phyloP scores from a whole-genome alignment of 2,797 vertebrate genomes.

The Anableps anableps region DNA sequence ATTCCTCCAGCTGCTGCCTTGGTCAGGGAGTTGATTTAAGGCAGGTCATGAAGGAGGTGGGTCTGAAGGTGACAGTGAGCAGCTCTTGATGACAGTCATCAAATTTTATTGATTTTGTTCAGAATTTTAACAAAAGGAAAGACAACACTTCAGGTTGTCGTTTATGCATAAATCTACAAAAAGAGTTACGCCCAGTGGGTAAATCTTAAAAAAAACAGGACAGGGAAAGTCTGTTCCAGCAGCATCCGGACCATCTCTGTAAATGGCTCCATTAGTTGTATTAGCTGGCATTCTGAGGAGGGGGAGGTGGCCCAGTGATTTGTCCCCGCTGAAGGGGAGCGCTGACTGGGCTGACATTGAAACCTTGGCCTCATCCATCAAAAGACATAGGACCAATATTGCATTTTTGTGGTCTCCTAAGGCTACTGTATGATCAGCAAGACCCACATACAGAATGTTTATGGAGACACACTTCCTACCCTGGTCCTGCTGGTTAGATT shows the following conservation, averaged over 20 bases:
- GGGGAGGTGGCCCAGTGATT: constrained; percentile 63
- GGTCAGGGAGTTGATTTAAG: constrained; percentile 58
- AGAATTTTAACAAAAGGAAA: constrained; percentile 3
- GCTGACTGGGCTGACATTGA: constrained; percentile 68
- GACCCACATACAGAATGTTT: constrained; percentile 65
- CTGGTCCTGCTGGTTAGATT: constrained; percentile 45
- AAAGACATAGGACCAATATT: constrained; percentile 56
- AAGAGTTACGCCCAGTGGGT: constrained; percentile 33
- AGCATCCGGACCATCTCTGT: constrained; percentile 43
- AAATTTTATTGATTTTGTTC: constrained; percentile 21
- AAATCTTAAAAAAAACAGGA: constrained; percentile 22
- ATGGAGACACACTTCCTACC: constrained; percentile 59
- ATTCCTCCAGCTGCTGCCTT: constrained; percentile 45
- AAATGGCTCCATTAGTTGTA: constrained; percentile 73
- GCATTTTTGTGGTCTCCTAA: constrained; percentile 61
- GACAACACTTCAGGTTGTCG: neutral
- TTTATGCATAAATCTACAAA: constrained; percentile 35
- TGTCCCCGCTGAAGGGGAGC: constrained; percentile 65
- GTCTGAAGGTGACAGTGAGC: constrained; percentile 38
- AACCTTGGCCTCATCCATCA: constrained; percentile 74
- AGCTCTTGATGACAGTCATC: constrained; percentile 17
- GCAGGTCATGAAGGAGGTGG: constrained; percentile 29
- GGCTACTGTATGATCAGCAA: constrained; percentile 68
- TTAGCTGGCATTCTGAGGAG: constrained; percentile 54
- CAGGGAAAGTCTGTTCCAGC: constrained; percentile 39